phyloP scores from a whole-genome alignment of 2,113 vertebrate species.

The Melanerpes aurifrons region DNA sequence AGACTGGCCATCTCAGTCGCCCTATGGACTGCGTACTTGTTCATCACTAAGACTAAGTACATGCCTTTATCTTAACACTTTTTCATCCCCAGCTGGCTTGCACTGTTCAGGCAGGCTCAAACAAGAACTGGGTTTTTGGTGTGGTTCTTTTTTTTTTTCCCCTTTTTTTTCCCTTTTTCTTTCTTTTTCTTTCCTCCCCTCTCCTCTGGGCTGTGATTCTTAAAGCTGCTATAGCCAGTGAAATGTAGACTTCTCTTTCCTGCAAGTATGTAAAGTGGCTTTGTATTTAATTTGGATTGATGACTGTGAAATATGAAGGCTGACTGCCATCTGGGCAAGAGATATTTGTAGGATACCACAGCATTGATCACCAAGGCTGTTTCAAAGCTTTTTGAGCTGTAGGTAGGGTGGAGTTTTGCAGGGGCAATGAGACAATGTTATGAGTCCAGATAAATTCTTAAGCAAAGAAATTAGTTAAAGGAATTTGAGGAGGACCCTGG shows the following conservation, averaged over 20 bases:
- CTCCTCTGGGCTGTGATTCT: background rate
- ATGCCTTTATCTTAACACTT: background rate
- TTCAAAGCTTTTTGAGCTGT: background rate
- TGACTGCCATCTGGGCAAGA: background rate
- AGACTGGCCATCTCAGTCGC: background rate
- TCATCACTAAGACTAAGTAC: background rate
- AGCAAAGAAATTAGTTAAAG: background rate
- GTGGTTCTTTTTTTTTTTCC: no score
- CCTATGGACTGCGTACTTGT: background rate
- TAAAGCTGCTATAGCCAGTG: background rate
- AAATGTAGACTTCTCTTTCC: background rate
- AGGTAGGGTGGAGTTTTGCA: background rate
- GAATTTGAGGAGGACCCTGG: background rate
- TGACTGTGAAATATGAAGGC: background rate
- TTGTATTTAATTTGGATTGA: background rate
- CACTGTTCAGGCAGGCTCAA: background rate
- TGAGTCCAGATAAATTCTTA: background rate
- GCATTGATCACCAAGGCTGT: background rate
- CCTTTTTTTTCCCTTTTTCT: no score
- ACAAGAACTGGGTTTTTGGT: background rate
- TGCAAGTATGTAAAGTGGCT: background rate
- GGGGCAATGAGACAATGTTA: background rate
- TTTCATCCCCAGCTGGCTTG: background rate
- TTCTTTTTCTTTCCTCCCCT: no score
- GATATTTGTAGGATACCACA: background rate